phyloP scores from a whole-genome alignment of 2,113 vertebrate genomes.

The Entelurus aequoreus region DNA sequence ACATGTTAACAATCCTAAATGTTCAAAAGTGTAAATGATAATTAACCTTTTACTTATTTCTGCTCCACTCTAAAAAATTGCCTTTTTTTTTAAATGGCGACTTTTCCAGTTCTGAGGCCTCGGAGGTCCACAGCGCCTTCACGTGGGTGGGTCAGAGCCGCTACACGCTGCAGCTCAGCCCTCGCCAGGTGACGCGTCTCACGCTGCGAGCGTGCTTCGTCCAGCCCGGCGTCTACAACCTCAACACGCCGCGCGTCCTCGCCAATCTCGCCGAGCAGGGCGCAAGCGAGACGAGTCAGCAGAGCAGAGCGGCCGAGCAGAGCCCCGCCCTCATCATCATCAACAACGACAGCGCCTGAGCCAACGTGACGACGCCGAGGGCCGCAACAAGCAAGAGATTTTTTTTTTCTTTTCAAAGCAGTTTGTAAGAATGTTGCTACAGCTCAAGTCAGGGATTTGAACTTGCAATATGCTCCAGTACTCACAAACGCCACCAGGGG shows the following conservation, averaged over 20 bases:
- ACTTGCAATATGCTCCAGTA: background rate
- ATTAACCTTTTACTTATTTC: no score
- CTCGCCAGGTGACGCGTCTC: slow-evolving; percentile 79
- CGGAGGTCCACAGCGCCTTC: slow-evolving; percentile 85
- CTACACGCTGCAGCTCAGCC: slow-evolving; percentile 83
- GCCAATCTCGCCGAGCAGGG: slow-evolving; percentile 83
- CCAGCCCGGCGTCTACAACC: slow-evolving; percentile 91
- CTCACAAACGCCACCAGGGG: no score
- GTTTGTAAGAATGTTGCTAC: no score
- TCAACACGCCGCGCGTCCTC: slow-evolving; percentile 87
- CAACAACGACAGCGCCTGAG: slow-evolving; percentile 68
- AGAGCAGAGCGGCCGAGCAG: slow-evolving; percentile 68
- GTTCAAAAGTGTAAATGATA: no score
- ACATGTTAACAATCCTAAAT: no score
- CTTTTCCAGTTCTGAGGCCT: slow-evolving; percentile 77
- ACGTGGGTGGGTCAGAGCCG: slow-evolving; percentile 93
- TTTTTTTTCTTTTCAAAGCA: no score
- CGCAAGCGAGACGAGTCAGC: slow-evolving; percentile 87
- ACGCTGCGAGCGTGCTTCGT: slow-evolving; percentile 88
- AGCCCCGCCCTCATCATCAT: slow-evolving; percentile 93
- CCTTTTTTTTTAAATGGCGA: background rate
- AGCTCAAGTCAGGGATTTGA: background rate
- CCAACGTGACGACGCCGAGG: background rate
- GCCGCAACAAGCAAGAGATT: background rate
- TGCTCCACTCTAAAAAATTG: background rate